Evolutionary conservation across 1,140 invertebrate species (phyloP), one percentile per base, ranked within the genome.

Genomic region (Lamellibrachia luymesi): DNA sequence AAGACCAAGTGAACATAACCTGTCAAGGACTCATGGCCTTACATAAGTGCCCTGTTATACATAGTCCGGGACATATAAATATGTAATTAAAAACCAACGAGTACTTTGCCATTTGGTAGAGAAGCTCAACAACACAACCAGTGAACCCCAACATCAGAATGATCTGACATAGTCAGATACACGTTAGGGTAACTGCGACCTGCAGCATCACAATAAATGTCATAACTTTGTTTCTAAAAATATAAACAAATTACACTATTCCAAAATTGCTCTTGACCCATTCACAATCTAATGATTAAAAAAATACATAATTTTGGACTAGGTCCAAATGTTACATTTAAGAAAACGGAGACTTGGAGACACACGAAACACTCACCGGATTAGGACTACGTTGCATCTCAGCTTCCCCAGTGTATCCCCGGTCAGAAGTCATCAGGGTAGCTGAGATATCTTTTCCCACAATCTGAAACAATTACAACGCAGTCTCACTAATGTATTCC

Each of bases 361-460:
- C 2, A 22, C 64, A 80, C 64, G 64, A 2, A 80, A 80, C 64
- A 80, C 64, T 80, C 25, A 80, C 64, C 64, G 64, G 64, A 80
- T 80, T 80, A 80, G 64, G 64, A 80, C 64, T 80, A 80, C 13
- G 64, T 80, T 80, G 64, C 64, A 80, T 80, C 64, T 80, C 64
- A 80, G 64, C 64, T 80, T 80, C 64, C 64, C 64, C 64, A 17
- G 64, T 80, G 64, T 80, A 80, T 80, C 64, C 64, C 64, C 64
- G 64, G 64, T 80, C 64, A 80, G 64, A 80, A 80, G 64, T 80
- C 64, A 80, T 80, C 64, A 80, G 64, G 64, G 64, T 80, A 80
- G 64, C 64, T 80, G 64, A 80, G 64, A 80, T 80, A 80, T 80
- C 64, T 80, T 22, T 80, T 80, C 64, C 64, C 64, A 80, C 64